phyloP scores from a whole-genome alignment of 2,888 invertebrate species.

The Onthophagus sagittarius region DNA sequence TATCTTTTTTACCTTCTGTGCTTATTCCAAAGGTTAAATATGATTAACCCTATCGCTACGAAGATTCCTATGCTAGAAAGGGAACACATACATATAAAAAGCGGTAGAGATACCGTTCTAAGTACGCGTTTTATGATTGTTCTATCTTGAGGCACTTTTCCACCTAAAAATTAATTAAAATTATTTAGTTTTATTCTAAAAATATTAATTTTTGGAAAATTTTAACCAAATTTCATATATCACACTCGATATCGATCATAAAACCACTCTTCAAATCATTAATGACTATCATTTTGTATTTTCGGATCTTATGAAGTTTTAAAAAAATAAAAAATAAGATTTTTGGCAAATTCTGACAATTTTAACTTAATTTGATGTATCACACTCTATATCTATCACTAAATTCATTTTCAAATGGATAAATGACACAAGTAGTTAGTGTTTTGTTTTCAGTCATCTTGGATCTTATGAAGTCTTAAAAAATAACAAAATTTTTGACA shows the following conservation, averaged over 20 bases:
- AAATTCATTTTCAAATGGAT: background rate
- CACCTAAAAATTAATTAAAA: conserved; percentile 54
- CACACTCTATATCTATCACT: no score
- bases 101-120: conserved; percentile 80
- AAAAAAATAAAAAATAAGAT: background rate
- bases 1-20: conserved; percentile 77
- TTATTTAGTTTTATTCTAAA: no score
- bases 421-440: background rate
- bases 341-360: background rate
- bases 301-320: no score
- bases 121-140: conserved; percentile 84
- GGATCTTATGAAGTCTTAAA: no score
- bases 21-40: conserved; percentile 90
- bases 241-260: no score
- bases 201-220: no score
- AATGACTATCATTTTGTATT: no score
- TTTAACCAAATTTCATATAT: no score
- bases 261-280: no score
- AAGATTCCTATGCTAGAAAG: conserved; percentile 86
- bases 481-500: no score
- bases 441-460: no score
- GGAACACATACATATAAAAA: conserved; percentile 91
- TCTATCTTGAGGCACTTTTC: conserved; percentile 90
- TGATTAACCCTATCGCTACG: conserved; percentile 77
- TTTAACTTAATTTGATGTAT: no score